These are phyloP conservation scores for Hypselothyrea guttata DNA, from an alignment of 2,888 invertebrate species.

Conservation along the genomic window DNA sequence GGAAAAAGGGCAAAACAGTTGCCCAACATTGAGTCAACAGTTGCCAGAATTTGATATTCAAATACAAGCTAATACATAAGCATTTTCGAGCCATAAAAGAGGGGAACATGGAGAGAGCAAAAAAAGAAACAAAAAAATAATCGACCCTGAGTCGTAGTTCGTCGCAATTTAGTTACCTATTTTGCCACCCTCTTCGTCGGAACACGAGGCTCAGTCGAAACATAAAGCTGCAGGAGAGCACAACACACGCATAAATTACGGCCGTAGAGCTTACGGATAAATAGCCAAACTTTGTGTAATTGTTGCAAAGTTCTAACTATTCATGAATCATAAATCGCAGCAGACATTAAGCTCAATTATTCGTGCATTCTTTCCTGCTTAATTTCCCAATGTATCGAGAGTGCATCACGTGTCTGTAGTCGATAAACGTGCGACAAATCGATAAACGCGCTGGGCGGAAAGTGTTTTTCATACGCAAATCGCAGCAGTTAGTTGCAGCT, in stretches of 20 bases:
- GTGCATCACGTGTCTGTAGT: conserved; percentile 36
- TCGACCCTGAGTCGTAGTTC: conserved; percentile 16
- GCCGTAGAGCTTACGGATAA: too few relatives aligned
- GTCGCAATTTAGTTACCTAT: background rate
- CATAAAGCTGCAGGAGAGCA: conserved; percentile 47
- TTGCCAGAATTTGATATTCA: conserved; percentile 6
- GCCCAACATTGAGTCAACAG: conserved; percentile 12
- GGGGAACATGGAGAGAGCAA: background rate
- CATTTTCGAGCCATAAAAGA: background rate
- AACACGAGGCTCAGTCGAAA: conserved; percentile 36
- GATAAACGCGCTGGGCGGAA: conserved; percentile 42
- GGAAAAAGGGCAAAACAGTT: conserved; percentile 11
- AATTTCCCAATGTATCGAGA: conserved; percentile 3
- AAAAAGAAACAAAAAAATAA: background rate
- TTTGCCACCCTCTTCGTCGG: background rate
- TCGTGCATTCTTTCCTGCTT: background rate
- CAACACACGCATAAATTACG: conserved; percentile 19
- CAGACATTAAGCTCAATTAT: too few relatives aligned
- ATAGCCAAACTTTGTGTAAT: too few relatives aligned
- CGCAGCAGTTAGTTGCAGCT: too few relatives aligned
- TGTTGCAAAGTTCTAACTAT: too few relatives aligned
- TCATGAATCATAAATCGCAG: too few relatives aligned
- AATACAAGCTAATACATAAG: background rate
- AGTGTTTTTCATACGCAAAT: too few relatives aligned
- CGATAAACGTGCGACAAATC: conserved; percentile 44